Percentiles rank a stretch among this genome's conserved stretches.
phyloP scores from a whole-genome alignment of 2,888 invertebrate species.

The Lottia gigantea region DNA sequence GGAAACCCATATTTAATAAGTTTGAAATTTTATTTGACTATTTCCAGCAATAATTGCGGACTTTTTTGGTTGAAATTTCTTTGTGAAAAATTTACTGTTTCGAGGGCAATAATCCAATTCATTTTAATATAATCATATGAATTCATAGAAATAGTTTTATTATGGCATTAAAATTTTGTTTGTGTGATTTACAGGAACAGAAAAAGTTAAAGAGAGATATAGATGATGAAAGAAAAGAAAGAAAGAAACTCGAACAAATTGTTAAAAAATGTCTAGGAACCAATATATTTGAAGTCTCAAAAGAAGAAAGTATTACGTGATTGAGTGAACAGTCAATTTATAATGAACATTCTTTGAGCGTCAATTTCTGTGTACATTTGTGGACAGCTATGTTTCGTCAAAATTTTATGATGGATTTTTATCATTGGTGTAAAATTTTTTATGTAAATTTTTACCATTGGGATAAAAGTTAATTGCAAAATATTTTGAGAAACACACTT shows the following conservation, averaged over 20 bases:
- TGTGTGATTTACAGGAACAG: slow-evolving; percentile 59
- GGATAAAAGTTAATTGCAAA: too few relatives aligned
- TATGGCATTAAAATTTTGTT: neutral
- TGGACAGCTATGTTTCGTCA: slow-evolving; percentile 7
- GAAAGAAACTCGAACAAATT: slow-evolving; percentile 69
- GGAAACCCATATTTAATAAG: too few relatives aligned
- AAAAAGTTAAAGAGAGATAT: slow-evolving; percentile 71
- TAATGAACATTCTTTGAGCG: neutral
- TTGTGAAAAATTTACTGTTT: too few relatives aligned
- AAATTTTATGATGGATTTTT: slow-evolving; percentile 1
- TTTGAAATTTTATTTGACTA: too few relatives aligned
- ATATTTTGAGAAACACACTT: too few relatives aligned
- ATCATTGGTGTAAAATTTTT: neutral
- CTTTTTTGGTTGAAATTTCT: too few relatives aligned
- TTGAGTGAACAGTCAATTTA: neutral
- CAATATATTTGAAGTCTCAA: slow-evolving; percentile 10
- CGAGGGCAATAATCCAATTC: too few relatives aligned
- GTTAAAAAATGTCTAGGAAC: slow-evolving; percentile 52
- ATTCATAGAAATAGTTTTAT: too few relatives aligned
- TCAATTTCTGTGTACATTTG: neutral
- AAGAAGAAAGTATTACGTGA: slow-evolving; percentile 15
- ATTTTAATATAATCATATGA: too few relatives aligned
- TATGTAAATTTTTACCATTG: neutral
- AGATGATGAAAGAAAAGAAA: slow-evolving; percentile 76
- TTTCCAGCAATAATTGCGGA: too few relatives aligned